A percentile compares a stretch with the other conserved stretches of the same genome.
These are phyloP conservation scores for Charaxes varanes DNA, from an alignment of 1,140 invertebrate species.

Conservation along the genomic window DNA sequence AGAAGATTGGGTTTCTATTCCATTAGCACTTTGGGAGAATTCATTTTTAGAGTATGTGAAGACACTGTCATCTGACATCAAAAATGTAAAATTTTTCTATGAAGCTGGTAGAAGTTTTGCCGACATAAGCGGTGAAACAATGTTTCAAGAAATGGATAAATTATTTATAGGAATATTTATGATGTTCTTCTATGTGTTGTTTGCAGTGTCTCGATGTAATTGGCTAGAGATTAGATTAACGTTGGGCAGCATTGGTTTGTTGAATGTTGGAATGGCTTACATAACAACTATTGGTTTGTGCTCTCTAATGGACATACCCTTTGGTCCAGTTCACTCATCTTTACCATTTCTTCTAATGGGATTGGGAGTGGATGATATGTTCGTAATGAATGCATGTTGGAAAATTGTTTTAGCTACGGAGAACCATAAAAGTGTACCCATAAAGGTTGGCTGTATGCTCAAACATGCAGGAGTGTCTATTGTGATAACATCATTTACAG, in stretches of 20 bases:
- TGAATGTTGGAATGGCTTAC: constrained; percentile 86
- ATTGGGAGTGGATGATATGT: constrained; percentile 87
- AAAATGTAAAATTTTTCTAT: constrained; percentile 74
- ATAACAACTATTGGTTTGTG: constrained; percentile 82
- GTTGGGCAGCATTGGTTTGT: constrained; percentile 79
- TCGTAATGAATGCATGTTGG: constrained; percentile 87
- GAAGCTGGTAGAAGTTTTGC: constrained; percentile 82
- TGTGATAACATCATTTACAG: constrained; percentile 88
- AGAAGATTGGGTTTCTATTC: constrained; percentile 81
- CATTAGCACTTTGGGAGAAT: constrained; percentile 79
- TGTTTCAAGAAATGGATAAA: constrained; percentile 84
- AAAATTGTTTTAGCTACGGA: constrained; percentile 74
- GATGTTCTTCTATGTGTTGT: constrained; percentile 83
- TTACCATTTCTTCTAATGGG: constrained; percentile 89
- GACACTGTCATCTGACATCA: constrained; percentile 41
- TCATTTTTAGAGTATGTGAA: constrained; percentile 75
- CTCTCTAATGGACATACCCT: constrained; percentile 82
- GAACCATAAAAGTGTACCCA: constrained; percentile 71
- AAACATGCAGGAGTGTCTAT: constrained; percentile 89
- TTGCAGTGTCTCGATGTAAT: constrained; percentile 84
- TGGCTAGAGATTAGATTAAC: constrained; percentile 83
- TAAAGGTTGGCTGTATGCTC: constrained; percentile 80
- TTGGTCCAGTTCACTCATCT: constrained; percentile 87
- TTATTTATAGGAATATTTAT: constrained; percentile 79
- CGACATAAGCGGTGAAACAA: constrained; percentile 79